A percentile compares a stretch with the other conserved stretches of the same genome.
Conservation (phyloP, 2,113 vertebrate genomes). For the Perccottus glenii region DNA sequence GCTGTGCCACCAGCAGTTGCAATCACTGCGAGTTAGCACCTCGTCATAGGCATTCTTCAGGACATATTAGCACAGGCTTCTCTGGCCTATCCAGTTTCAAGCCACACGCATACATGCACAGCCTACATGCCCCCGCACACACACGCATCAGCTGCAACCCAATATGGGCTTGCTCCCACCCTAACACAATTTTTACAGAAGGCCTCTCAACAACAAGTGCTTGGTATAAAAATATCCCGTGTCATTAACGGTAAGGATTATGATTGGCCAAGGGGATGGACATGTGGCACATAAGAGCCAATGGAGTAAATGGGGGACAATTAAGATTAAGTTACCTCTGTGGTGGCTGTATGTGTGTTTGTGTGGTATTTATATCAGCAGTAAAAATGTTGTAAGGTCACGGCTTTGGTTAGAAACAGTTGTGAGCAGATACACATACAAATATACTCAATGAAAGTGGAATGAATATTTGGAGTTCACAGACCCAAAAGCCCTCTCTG, state of each 20-base stretch:
- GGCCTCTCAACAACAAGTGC: conserved; percentile 64
- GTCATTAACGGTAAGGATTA: conserved; percentile 27
- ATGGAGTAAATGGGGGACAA: conserved; percentile 49
- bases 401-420: conserved; percentile 32
- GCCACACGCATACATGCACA: conserved; percentile 31
- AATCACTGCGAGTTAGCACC: conserved; percentile 78
- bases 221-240: conserved; percentile 67
- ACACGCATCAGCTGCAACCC: conserved; percentile 42
- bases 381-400: conserved; percentile 66
- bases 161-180: conserved; percentile 49
- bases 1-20: conserved; percentile 62
- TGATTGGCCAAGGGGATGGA: conserved; percentile 41
- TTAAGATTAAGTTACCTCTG: conserved; percentile 57
- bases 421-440: too few relatives aligned
- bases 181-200: conserved; percentile 63
- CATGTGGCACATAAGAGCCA: conserved; percentile 56
- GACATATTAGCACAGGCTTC: conserved; percentile 75
- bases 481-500: conserved; percentile 3
- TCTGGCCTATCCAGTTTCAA: conserved; percentile 61
- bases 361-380: conserved; percentile 69
- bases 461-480: conserved; percentile 1
- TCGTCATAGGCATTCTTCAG: conserved; percentile 78
- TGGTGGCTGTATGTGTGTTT: conserved; percentile 29
- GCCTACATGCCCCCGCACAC: background rate
- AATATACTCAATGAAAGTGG: background rate